Conservation (phyloP, 2,113 vertebrate species). For the Calyptommatus sinebrachiatus region DNA sequence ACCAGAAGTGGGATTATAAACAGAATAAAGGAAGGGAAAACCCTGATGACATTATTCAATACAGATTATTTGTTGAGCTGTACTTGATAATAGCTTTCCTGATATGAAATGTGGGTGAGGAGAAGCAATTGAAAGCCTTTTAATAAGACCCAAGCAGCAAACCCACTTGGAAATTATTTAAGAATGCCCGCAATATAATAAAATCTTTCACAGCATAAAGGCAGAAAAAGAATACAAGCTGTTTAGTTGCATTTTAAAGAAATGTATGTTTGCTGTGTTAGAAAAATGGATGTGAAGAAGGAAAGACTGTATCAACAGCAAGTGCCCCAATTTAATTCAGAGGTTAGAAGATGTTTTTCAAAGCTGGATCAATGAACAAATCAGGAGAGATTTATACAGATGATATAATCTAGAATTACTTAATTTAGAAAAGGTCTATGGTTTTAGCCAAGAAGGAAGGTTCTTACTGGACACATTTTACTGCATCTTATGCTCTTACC, state of each 20-base stretch:
- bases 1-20: conserved; percentile 9
- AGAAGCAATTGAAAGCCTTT: conserved; percentile 1
- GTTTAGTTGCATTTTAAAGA: conserved; percentile 2
- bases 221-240: conserved; percentile 6
- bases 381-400: background rate
- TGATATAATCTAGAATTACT: background rate
- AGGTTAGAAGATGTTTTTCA: background rate
- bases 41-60: conserved; percentile 18
- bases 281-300: background rate
- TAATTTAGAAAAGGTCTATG: background rate
- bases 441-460: background rate
- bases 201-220: conserved; percentile 9
- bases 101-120: background rate
- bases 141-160: background rate
- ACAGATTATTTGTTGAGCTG: conserved; percentile 23
- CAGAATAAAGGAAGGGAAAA: background rate
- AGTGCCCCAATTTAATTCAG: background rate
- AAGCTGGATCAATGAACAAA: background rate
- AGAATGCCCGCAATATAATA: background rate
- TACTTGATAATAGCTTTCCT: conserved; percentile 31
- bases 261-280: conserved; percentile 5
- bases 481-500: background rate
- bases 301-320: background rate
- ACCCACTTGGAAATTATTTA: conserved; percentile 25
- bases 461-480: background rate